Base-by-base conservation (phyloP, 2,797 vertebrate species). In the Phoeniculus purpureus region DNA sequence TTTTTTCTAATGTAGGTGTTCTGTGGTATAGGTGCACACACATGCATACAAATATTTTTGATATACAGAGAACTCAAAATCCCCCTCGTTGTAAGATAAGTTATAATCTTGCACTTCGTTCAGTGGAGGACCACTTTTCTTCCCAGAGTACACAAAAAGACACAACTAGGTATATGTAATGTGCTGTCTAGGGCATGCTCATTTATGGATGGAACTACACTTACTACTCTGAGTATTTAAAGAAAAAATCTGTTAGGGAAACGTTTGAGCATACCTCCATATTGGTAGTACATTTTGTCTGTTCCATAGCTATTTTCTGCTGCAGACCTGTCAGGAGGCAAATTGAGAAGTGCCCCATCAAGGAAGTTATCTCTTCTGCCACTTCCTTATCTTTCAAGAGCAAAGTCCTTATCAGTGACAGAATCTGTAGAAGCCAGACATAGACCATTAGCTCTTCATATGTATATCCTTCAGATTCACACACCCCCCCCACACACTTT, bases 331-430 rank as follows among this genome's bases (percentile, higher is more conserved):
- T 65, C 52, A 58, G 51, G 73, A 71, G 1, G 15, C 50, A 88
- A 68, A 88, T 3, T 40, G 71, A 72, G 75, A 84, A 68, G 61
- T 55, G 14, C 16, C 68, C 40, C 55, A 61, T n/a, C 7, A 25
- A 91, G 70, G 22, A 32, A 61, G 45, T 80, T 91, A 40, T 85
- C 87, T 89, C 50, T 77, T 76, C 70, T 85, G 29, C 40, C 27
- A 45, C 40, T 74, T 64, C 32, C 37, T 92, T 90, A 91, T 94
- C 91, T 93, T 76, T 80, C 59, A 81, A 68, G 65, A 72, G 51
- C 55, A 68, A 92, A 95, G 74, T 52, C 68, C 32, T 82, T 94
- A 90, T 95, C 81, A 14, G 23, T 0, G 6, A 34, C 58, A 48
- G 66, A 31, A 91, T 91, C 85, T 43, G 27, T 7, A 65, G 72